Evolutionary conservation across 2,888 invertebrate genomes (phyloP).

Genomic region (Drosophila eohydei): DNA sequence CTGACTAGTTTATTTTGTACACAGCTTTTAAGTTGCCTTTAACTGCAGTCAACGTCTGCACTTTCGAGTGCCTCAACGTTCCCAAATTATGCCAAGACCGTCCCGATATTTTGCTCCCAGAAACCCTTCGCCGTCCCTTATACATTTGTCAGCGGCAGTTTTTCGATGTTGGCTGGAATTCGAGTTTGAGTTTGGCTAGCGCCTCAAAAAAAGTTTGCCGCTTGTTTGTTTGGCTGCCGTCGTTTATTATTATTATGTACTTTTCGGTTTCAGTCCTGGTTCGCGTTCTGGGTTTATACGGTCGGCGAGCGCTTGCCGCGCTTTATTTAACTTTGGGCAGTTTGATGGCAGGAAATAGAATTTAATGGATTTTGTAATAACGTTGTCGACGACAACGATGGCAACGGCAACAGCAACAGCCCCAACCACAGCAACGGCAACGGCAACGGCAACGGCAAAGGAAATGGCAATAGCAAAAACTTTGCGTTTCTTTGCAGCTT

Average conservation of each 20-base stretch:
- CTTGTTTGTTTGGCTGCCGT: conserved; percentile 73
- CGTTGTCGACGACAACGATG: conserved; percentile 47
- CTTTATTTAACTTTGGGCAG: conserved; percentile 79
- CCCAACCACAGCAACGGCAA: conserved; percentile 6
- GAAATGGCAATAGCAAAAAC: conserved; percentile 37
- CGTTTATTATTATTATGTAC: conserved; percentile 79
- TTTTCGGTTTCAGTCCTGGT: conserved; percentile 47
- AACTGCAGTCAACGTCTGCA: conserved; percentile 69
- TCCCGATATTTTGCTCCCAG: conserved; percentile 18
- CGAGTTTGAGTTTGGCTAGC: conserved; percentile 49
- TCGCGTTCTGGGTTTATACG: conserved; percentile 39
- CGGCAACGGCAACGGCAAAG: conserved; percentile 16
- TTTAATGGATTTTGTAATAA: conserved; percentile 80
- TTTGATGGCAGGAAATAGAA: conserved; percentile 80
- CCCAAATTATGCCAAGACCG: conserved; percentile 41
- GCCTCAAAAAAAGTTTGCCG: conserved; percentile 60
- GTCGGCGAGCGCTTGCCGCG: conserved; percentile 53
- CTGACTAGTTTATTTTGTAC: conserved; percentile 15
- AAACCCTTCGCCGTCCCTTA: background rate
- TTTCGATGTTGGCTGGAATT: conserved; percentile 47
- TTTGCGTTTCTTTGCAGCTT: conserved; percentile 47
- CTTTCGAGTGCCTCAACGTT: conserved; percentile 54
- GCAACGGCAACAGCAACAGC: conserved; percentile 18
- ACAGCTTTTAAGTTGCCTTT: conserved; percentile 45
- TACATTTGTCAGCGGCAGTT: conserved; percentile 54